Base-by-base conservation (phyloP, 2,797 vertebrate species). In the Steatocranus sp. region DNA sequence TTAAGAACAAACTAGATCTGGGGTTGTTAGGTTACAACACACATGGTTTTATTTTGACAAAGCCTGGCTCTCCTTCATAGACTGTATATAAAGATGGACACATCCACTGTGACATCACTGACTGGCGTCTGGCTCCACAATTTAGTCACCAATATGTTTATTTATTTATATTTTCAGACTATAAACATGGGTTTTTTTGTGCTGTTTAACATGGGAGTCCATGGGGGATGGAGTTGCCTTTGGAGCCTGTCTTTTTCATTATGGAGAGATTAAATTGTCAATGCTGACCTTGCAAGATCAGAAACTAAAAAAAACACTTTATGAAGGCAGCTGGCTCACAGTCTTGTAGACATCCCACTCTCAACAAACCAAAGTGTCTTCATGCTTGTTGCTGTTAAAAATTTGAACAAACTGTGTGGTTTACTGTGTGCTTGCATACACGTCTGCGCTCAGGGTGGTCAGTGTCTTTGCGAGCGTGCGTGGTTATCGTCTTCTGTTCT, bases 391-490 rank as follows among this genome's bases (percentile, higher is more conserved):
- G 6, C 27, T 12, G 27, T 73, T 46, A 48, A 11, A 4, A 73
- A 30, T 48, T 32, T 73, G 43, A 73, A n/a, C 43, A 48, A 48
- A 76, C 70, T 75, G 27, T 81, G 56, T 87, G 17, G 68, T 32
- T 73, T 73, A n/a, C 9, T 5, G 18, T 32, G 36, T 34, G 48
- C 54, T 20, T 30, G 79, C 23, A 85, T 79, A 61, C 81, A 81
- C 56, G 54, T 88, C 86, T 78, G 66, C 79, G 41, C 73, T 77
- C 66, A 34, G 75, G 86, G 89, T 88, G 87, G 90, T 89, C 76
- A 70, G 41, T 34, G 79, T 70, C 30, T 78, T 12, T 20, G 77
- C 66, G 56, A 23, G 74, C 9, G 2, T 58, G 73, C 38, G 82
- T 38, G 82, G 78, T 77, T 48, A 76, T 74, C 18, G 8, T 78